Evolutionary conservation across 2,797 vertebrate genomes (phyloP), one percentile per base, ranked within the genome.

Genomic region (Squalus acanthias): DNA sequence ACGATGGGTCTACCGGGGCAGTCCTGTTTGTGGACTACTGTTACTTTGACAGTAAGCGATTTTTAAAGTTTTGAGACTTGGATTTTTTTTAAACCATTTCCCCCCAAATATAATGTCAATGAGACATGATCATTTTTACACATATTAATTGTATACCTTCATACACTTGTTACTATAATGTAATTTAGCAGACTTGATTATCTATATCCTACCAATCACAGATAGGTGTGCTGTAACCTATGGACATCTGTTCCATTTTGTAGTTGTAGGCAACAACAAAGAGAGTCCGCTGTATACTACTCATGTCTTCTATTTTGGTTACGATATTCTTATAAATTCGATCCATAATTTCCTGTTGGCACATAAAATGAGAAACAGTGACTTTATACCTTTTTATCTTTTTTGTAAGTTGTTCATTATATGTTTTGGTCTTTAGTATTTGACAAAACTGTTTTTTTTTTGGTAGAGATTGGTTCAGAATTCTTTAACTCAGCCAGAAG

Each of bases 251-350:
- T 87, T 99, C 99, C 98, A 99, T 98, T 97, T 99, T 99, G 97
- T 99, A 99, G 97, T 99, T 99, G 98, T 99, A 99, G 0, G 99
- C 99, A 97, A 99, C 97, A 95, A 98, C 98, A 97, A 99, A 99
- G 0, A 99, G 97, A 50, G 98, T 99, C 76, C 97, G 97, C 97
- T 99, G 99, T 96, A 99, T 97, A 96, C 96, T 96, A 88, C 97
- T 99, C 99, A 99, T 99, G 97, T 99, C 98, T 97, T 98, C 98
- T 50, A 99, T 98, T 97, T 99, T 99, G 96, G 97, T 98, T 99
- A 99, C 99, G 96, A 99, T 99, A 0, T 99, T 99, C 98, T 99
- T 99, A 97, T 99, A 99, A 97, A 99, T 99, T 7, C 99, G 98
- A 97, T 99, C 99, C 99, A 99, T 99, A 96, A 99, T 99, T 98